Conservation (phyloP, 2,888 invertebrate genomes). For the Cryptosula pallasiana region DNA sequence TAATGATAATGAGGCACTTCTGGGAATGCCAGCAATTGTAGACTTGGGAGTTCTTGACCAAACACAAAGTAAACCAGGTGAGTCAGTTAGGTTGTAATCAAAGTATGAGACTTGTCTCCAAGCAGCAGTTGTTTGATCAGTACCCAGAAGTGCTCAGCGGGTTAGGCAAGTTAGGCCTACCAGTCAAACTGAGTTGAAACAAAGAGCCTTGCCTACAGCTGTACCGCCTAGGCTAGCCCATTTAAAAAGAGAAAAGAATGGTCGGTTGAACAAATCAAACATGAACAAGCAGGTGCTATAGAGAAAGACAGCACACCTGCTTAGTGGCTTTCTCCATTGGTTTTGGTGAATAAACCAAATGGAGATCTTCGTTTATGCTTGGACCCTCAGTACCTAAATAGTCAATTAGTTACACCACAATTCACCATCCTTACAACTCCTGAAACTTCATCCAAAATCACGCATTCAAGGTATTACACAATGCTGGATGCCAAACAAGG, state of each 20-base stretch:
- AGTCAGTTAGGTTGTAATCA: neutral
- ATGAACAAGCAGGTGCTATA: neutral
- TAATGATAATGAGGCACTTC: neutral
- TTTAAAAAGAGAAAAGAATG: neutral
- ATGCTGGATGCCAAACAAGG: neutral
- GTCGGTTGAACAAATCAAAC: neutral
- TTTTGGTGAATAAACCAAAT: neutral
- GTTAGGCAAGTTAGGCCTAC: neutral
- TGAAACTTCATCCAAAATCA: neutral
- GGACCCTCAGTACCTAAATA: neutral
- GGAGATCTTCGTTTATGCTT: neutral
- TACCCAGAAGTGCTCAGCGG: neutral
- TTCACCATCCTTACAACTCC: neutral
- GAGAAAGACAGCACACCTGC: neutral
- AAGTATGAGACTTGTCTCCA: neutral
- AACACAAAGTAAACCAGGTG: too few relatives aligned
- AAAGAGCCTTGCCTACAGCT: neutral
- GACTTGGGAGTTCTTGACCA: neutral
- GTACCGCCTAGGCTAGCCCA: neutral
- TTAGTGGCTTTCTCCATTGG: neutral
- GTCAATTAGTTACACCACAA: neutral
- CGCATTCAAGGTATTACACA: neutral
- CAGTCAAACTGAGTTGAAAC: neutral
- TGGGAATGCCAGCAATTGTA: conserved; percentile 12
- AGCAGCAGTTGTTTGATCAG: neutral